A percentile compares a stretch with the other conserved stretches of the same genome.
Evolutionary conservation across 92 coral and sea anemone species (phyloP).

Genomic region (Zoanthus gigantus): DNA sequence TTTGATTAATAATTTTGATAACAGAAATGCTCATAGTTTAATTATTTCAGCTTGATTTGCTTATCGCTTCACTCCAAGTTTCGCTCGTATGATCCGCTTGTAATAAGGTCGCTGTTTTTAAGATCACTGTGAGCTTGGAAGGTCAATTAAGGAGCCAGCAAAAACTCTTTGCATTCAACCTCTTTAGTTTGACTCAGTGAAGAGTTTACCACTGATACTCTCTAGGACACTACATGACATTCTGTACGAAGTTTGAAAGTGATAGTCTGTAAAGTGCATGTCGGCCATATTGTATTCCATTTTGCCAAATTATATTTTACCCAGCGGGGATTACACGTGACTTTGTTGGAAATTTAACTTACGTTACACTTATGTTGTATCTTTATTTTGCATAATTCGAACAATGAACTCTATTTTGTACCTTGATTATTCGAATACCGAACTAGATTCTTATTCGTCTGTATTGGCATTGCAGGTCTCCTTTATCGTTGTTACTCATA

Average conservation of each 20-base stretch:
- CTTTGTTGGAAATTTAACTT: not conserved
- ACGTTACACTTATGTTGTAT: not conserved
- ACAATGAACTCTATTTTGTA: not conserved
- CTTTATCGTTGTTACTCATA: no score
- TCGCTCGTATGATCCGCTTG: no score
- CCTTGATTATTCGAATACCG: not conserved
- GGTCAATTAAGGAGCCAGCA: no score
- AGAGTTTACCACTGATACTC: constrained; percentile 15
- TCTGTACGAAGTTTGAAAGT: not conserved
- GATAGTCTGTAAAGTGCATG: not conserved
- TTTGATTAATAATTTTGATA: no score
- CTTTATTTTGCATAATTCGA: not conserved
- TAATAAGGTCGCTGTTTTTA: no score
- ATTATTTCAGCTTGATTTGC: no score
- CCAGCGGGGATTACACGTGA: not conserved
- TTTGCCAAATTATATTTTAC: not conserved
- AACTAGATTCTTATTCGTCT: not conserved
- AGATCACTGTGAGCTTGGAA: no score
- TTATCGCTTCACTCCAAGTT: no score
- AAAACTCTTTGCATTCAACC: no score
- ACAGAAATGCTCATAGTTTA: no score
- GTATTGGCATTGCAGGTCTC: not conserved
- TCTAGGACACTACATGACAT: not conserved
- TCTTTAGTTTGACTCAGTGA: not conserved
- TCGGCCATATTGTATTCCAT: not conserved